phyloP scores from a whole-genome alignment of 2,797 vertebrate species.

The Okamejei kenojei region DNA sequence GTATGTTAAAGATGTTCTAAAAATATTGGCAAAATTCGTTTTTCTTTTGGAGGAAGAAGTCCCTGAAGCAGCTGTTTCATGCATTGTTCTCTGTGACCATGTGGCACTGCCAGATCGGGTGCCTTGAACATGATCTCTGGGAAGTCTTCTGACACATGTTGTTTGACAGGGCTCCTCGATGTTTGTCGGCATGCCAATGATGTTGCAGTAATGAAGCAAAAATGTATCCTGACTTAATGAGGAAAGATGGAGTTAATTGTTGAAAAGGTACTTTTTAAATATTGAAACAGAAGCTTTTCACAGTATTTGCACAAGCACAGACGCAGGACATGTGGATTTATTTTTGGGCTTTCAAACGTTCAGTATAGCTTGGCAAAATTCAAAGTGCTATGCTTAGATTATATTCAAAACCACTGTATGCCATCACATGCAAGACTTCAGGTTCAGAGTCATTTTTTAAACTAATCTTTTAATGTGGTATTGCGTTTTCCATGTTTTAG shows the following conservation, averaged over 20 bases:
- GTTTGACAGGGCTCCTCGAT: slow-evolving; percentile 41
- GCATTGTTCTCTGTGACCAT: slow-evolving; percentile 39
- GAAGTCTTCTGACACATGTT: slow-evolving; percentile 42
- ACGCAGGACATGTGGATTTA: not conserved
- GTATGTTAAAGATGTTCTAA: not conserved
- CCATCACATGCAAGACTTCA: not conserved
- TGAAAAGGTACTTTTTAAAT: not conserved
- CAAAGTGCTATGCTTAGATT: not conserved
- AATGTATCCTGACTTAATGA: not conserved
- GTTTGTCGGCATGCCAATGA: slow-evolving; percentile 2
- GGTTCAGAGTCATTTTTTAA: not conserved
- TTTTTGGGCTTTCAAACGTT: not conserved
- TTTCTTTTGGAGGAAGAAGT: slow-evolving; percentile 43
- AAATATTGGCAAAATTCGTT: slow-evolving; percentile 41
- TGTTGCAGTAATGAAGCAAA: not conserved
- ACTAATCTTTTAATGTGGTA: not conserved
- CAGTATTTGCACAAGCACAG: not conserved
- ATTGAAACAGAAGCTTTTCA: not conserved
- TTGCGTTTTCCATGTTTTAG: not conserved
- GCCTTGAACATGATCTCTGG: slow-evolving; percentile 43
- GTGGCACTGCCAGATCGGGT: slow-evolving; percentile 45
- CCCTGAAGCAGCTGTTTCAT: slow-evolving; percentile 44
- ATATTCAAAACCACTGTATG: not conserved
- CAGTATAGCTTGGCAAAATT: too few relatives aligned
- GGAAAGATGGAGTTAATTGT: not conserved